Evolutionary conservation across 2,888 invertebrate species (phyloP), one percentile per base, ranked within the genome.

Genomic region (Acrocyrtus sp.): DNA sequence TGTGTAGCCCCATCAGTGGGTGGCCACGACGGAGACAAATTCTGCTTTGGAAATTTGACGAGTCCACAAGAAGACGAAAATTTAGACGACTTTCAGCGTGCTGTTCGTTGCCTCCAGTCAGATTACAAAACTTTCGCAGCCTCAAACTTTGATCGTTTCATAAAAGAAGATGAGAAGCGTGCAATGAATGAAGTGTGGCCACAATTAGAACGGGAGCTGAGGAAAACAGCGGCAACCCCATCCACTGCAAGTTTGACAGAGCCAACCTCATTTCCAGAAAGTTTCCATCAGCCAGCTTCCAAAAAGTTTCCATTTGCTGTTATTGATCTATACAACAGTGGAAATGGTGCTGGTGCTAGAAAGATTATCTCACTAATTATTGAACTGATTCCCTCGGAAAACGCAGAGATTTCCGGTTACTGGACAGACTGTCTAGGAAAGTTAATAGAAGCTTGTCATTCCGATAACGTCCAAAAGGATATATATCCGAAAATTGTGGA

Each of bases 81-180:
- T 15, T 15, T 78, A 45, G 80, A 80, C 53, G 61, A 57, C 10
- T 79, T 79, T 54, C 78, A 78, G 22, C 22, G 75, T 10, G 70
- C 78, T 10, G 26, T 69, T 15, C 34, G 73, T 17, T 76, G 75
- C 17, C 45, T 80, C 5, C 69, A 72, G 70, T 76, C 61, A 24
- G 57, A 43, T 4, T 43, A 57, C 19, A 72, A 72, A 47, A 56
- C 65, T 22, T 72, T 73, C 27, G 45, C 57, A 1, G 45, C 50
- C 0, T n/a, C 39, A n/a, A 60, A 65, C 47, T 70, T 72, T 70
- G 72, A 56, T 45, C 50, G 60, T 10, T 54, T 63, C 43, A 29
- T 73, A 1, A 47, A 53, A 47, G 62, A 58, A 56, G 45, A 54
- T 50, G 50, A 26, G 12, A 12, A 17, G 8, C 56, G 70, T 1